phyloP scores from a whole-genome alignment of 1,140 invertebrate species.

The Trachymyrmex septentrionalis region DNA sequence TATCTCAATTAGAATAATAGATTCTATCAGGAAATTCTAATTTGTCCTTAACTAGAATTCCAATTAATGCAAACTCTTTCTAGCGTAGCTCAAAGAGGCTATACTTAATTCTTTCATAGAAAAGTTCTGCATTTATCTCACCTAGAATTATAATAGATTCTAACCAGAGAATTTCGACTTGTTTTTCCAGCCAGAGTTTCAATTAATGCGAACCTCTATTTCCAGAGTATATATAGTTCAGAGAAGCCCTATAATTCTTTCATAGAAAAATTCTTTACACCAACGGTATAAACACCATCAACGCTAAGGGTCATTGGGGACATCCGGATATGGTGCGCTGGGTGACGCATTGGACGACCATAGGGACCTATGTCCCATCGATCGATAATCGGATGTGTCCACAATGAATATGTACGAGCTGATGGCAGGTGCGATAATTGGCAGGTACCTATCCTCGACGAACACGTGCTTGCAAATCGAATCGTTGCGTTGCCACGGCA shows the following conservation, averaged over 20 bases:
- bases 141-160: too few relatives aligned
- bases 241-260: neutral
- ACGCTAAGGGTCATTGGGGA: neutral
- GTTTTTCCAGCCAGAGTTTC: too few relatives aligned
- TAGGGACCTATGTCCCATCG: neutral
- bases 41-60: too few relatives aligned
- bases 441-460: neutral
- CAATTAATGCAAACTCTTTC: too few relatives aligned
- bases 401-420: conserved; percentile 8
- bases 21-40: too few relatives aligned
- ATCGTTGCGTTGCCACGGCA: neutral
- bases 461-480: neutral
- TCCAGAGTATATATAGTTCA: too few relatives aligned
- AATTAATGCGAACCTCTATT: too few relatives aligned
- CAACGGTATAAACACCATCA: neutral
- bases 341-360: conserved; percentile 8
- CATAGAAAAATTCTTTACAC: neutral
- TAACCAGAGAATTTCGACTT: too few relatives aligned
- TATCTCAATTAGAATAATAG: too few relatives aligned
- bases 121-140: too few relatives aligned
- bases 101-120: too few relatives aligned
- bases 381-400: conserved; percentile 28
- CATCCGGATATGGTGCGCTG: neutral
- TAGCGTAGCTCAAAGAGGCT: too few relatives aligned
- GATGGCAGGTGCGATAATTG: conserved; percentile 26